These are phyloP conservation scores for Troides helena DNA, from an alignment of 2,888 invertebrate species.

Conservation along the genomic window DNA sequence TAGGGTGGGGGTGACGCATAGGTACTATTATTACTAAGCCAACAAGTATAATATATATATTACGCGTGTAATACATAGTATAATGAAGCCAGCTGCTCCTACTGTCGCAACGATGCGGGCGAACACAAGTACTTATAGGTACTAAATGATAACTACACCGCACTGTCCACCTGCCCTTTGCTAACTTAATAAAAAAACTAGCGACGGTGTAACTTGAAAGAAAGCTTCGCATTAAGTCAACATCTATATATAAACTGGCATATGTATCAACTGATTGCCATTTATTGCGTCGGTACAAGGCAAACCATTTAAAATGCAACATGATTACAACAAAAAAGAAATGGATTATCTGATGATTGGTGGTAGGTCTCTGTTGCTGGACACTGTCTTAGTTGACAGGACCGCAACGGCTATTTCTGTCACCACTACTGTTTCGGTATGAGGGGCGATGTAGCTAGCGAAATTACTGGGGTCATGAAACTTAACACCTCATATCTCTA, in stretches of 20 bases:
- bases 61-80: constrained; percentile 51
- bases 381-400: too few relatives aligned
- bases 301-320: neutral
- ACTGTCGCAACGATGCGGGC: constrained; percentile 42
- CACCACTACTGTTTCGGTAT: too few relatives aligned
- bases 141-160: constrained; percentile 21
- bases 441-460: too few relatives aligned
- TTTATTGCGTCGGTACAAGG: neutral
- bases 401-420: too few relatives aligned
- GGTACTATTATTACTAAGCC: constrained; percentile 43
- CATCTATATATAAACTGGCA: neutral
- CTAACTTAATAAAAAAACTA: constrained; percentile 16
- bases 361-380: too few relatives aligned
- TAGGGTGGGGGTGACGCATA: constrained; percentile 8
- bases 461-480: too few relatives aligned
- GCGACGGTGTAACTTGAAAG: neutral
- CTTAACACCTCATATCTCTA: too few relatives aligned
- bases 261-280: neutral
- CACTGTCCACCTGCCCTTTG: constrained; percentile 26
- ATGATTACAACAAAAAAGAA: neutral
- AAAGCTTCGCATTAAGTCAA: constrained; percentile 17
- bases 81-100: constrained; percentile 63
- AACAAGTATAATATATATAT: constrained; percentile 41
- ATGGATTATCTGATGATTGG: too few relatives aligned
- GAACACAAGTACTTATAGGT: constrained; percentile 36